These are phyloP conservation scores for Sebastolobus altivelis DNA, from an alignment of 2,797 vertebrate genomes.

Conservation along the genomic window DNA sequence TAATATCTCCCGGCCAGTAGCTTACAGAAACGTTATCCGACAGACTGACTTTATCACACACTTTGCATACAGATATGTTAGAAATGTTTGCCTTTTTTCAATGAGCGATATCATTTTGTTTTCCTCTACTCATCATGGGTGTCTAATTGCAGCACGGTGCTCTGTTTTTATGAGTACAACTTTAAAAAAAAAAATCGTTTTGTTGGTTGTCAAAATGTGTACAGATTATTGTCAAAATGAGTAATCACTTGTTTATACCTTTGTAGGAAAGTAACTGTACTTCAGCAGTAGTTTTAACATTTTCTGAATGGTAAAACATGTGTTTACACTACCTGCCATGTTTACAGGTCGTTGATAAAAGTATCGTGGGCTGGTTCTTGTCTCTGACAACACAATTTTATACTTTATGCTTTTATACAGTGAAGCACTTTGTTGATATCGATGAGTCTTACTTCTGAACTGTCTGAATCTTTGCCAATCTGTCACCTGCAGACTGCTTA, in stretches of 20 bases:
- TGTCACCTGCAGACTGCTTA: conserved; percentile 67
- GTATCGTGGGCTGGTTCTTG: conserved; percentile 67
- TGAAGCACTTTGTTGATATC: conserved; percentile 82
- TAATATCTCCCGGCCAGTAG: conserved; percentile 28
- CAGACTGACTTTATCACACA: conserved; percentile 34
- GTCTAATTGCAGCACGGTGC: conserved; percentile 62
- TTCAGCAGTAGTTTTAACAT: conserved; percentile 57
- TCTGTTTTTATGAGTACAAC: conserved; percentile 78
- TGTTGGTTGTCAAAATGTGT: conserved; percentile 59
- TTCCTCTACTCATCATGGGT: conserved; percentile 59
- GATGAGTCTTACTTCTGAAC: conserved; percentile 83
- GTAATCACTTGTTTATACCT: conserved; percentile 58
- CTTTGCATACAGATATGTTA: conserved; percentile 33
- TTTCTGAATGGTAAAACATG: conserved; percentile 67
- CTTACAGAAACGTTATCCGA: conserved; percentile 19
- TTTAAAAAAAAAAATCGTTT: conserved; percentile 48
- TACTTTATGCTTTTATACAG: conserved; percentile 81
- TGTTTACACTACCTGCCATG: conserved; percentile 81
- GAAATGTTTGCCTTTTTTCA: conserved; percentile 51
- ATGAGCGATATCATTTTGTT: conserved; percentile 47
- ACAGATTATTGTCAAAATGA: conserved; percentile 62
- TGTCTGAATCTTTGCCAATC: conserved; percentile 73
- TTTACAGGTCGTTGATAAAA: conserved; percentile 79
- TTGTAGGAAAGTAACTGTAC: conserved; percentile 60
- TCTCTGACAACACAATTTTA: conserved; percentile 80